These are phyloP conservation scores for Barbus barbus DNA, from an alignment of 2,113 vertebrate species.

Conservation along the genomic window DNA sequence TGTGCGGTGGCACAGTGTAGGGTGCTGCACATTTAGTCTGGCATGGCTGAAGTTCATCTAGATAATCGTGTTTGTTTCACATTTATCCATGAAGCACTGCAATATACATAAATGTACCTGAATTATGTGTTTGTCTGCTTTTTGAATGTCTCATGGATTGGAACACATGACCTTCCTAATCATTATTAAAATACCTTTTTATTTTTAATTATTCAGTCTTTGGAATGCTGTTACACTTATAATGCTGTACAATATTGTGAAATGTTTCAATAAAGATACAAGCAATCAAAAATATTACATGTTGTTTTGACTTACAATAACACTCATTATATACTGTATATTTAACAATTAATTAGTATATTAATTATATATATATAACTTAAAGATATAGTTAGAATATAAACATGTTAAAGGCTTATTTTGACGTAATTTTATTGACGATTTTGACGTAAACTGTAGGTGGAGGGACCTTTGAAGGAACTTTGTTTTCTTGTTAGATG, in stretches of 20 bases:
- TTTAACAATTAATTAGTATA: no score
- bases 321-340: not conserved
- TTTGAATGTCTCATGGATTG: constrained; percentile 8
- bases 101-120: not conserved
- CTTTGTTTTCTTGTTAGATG: not conserved
- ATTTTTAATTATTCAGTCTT: not conserved
- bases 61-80: not conserved
- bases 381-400: no score
- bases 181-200: not conserved
- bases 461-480: not conserved
- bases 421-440: no score
- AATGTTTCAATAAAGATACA: constrained; percentile 21
- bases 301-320: not conserved
- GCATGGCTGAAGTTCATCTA: not conserved
- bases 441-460: not conserved
- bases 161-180: not conserved
- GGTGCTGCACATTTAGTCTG: not conserved
- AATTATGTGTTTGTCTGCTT: not conserved
- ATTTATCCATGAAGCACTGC: not conserved
- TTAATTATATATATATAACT: not conserved
- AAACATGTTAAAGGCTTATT: no score
- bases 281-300: not conserved
- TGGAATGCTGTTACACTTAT: not conserved
- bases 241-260: not conserved
- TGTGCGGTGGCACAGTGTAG: not conserved